These are phyloP conservation scores for Aphodius granarius DNA, from an alignment of 2,888 invertebrate genomes.

Conservation along the genomic window DNA sequence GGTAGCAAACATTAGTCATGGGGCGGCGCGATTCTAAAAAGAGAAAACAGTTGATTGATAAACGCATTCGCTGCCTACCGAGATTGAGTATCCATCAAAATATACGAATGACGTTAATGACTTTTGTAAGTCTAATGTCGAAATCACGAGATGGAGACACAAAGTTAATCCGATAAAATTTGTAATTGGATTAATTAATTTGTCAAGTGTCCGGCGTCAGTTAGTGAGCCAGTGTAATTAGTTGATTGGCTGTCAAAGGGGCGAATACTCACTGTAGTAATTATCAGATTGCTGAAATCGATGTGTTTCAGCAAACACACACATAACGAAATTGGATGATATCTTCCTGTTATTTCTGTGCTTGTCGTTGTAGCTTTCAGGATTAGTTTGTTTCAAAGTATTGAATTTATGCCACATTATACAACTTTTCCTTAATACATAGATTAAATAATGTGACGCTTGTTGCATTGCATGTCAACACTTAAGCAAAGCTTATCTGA, in stretches of 20 bases:
- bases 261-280: constrained; percentile 5
- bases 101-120: constrained; percentile 17
- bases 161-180: neutral
- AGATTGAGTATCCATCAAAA: constrained; percentile 25
- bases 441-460: no score
- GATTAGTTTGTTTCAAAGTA: no score
- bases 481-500: no score
- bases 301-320: constrained; percentile 3
- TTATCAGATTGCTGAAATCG: constrained; percentile 13
- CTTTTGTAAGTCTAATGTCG: no score
- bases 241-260: constrained; percentile 9
- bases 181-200: constrained; percentile 12
- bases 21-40: constrained; percentile 15
- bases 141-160: no score
- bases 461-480: no score
- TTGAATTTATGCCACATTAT: no score
- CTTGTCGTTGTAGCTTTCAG: no score
- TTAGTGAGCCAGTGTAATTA: constrained; percentile 5
- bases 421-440: no score
- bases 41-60: constrained; percentile 23
- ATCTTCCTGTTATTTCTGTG: neutral
- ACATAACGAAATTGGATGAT: neutral
- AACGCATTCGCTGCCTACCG: constrained; percentile 20
- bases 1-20: constrained; percentile 27
- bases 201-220: constrained; percentile 7